These are phyloP conservation scores for Camponotus pennsylvanicus DNA, from an alignment of 1,140 invertebrate genomes.

Conservation along the genomic window DNA sequence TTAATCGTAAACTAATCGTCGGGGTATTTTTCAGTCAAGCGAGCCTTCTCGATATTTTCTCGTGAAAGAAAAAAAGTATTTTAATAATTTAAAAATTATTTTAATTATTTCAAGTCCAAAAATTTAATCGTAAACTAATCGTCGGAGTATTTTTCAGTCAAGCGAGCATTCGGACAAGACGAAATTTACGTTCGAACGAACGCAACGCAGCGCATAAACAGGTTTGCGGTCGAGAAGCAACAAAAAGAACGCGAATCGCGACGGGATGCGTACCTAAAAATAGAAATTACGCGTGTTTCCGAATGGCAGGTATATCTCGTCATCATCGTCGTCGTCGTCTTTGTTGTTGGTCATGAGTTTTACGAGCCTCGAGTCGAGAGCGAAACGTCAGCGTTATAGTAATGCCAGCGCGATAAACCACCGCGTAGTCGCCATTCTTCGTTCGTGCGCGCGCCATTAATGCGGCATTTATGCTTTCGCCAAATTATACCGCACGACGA, in stretches of 20 bases:
- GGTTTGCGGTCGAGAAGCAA: conserved; percentile 12
- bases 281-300: conserved; percentile 18
- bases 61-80: background rate
- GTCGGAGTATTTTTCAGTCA: background rate
- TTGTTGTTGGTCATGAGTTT: conserved; percentile 13
- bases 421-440: no score
- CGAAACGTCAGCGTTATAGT: background rate
- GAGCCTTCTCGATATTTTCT: no score
- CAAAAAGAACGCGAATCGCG: conserved; percentile 15
- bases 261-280: background rate
- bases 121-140: background rate
- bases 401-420: conserved; percentile 23
- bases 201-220: background rate
- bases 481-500: conserved; percentile 26
- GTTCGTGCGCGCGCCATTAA: conserved; percentile 25
- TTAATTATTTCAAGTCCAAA: background rate
- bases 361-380: background rate
- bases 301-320: background rate
- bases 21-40: no score
- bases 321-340: background rate
- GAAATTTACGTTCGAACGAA: background rate
- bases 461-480: conserved; percentile 41
- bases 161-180: background rate
- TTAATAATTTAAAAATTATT: no score
- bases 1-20: no score